phyloP scores from a whole-genome alignment of 2,888 invertebrate genomes.

The Chrysodeixis includens region DNA sequence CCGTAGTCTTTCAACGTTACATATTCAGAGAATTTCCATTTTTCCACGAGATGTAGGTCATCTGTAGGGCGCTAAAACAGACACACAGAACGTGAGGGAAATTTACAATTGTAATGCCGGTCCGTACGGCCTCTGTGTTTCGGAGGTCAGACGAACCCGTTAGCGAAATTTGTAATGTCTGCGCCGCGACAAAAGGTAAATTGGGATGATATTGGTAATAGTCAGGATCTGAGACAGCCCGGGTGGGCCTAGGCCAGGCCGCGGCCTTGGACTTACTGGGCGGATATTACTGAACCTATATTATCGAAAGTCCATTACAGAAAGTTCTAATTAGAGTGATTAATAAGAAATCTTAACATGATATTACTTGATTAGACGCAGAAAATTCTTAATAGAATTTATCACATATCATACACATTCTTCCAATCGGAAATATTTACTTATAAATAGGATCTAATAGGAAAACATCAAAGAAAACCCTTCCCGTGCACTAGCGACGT shows the following conservation, averaged over 20 bases:
- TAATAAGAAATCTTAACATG: not conserved
- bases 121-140: slow-evolving; percentile 46
- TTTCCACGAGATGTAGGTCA: slow-evolving; percentile 61
- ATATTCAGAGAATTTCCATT: slow-evolving; percentile 19
- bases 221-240: slow-evolving; percentile 2
- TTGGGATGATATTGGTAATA: slow-evolving; percentile 31
- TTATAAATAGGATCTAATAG: slow-evolving; percentile 26
- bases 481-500: not conserved
- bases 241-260: not conserved
- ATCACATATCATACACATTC: not conserved
- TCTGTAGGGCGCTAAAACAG: slow-evolving; percentile 60
- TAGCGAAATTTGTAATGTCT: slow-evolving; percentile 44
- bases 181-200: slow-evolving; percentile 46
- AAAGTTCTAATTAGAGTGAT: not conserved
- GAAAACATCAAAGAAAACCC: slow-evolving; percentile 34
- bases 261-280: not conserved
- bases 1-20: slow-evolving; percentile 2
- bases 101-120: slow-evolving; percentile 60
- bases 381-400: not conserved
- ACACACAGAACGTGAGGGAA: slow-evolving; percentile 61
- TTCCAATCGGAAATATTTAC: not conserved
- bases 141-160: slow-evolving; percentile 55
- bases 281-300: not conserved
- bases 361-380: not conserved
- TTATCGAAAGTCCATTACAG: not conserved